phyloP scores from a whole-genome alignment of 2,888 invertebrate genomes.

The Pachydiplax longipennis region DNA sequence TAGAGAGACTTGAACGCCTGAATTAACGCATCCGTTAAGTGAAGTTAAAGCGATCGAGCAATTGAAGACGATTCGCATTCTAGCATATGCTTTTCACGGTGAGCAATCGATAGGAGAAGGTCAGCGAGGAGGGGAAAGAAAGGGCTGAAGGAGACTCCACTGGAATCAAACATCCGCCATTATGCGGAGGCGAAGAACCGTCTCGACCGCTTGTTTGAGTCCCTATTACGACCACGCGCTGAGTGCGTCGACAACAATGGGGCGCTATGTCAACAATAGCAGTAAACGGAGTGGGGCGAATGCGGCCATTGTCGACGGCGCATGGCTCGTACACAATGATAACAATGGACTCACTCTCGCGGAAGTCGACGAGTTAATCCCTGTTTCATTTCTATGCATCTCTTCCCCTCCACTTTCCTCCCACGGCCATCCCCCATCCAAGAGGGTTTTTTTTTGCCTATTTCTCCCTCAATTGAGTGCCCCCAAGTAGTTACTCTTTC shows the following conservation, averaged over 20 bases:
- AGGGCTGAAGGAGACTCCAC: background rate
- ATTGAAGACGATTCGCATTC: too few relatives aligned
- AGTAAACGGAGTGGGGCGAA: conserved; percentile 6
- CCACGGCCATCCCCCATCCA: background rate
- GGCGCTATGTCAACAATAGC: conserved; percentile 33
- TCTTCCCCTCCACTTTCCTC: background rate
- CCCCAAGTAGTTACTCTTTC: background rate
- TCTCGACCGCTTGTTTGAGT: conserved; percentile 26
- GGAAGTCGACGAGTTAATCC: conserved; percentile 36
- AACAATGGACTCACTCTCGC: conserved; percentile 14
- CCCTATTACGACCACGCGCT: conserved; percentile 22
- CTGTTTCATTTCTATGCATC: conserved; percentile 6
- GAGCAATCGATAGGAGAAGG: background rate
- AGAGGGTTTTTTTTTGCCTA: background rate
- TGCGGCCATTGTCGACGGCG: conserved; percentile 36
- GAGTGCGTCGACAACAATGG: conserved; percentile 30
- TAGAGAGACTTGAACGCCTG: too few relatives aligned
- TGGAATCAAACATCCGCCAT: conserved; percentile 42
- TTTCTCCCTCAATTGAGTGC: background rate
- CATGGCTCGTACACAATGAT: conserved; percentile 15
- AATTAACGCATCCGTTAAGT: too few relatives aligned
- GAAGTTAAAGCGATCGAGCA: too few relatives aligned
- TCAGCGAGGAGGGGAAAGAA: background rate
- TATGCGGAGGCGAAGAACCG: conserved; percentile 39
- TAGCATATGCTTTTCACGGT: too few relatives aligned